phyloP scores from a whole-genome alignment of 1,140 invertebrate species.

The Pygmarrhopalites habei region DNA sequence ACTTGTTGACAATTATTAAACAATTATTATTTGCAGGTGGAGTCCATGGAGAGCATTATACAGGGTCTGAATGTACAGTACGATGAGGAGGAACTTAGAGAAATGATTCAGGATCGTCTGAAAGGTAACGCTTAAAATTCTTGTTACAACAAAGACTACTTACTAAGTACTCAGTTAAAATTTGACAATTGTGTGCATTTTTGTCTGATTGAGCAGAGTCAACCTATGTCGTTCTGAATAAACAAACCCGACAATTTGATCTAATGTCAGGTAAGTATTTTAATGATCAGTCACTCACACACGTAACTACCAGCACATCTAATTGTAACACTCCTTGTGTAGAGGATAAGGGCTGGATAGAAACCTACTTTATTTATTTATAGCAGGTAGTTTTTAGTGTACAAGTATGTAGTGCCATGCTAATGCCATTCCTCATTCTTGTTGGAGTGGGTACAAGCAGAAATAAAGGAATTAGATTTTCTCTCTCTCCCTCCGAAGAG shows the following conservation, averaged over 20 bases:
- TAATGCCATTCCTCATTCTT: background rate
- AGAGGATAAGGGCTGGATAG: background rate
- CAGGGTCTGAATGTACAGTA: background rate
- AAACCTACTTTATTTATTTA: background rate
- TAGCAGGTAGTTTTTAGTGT: background rate
- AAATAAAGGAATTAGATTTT: no score
- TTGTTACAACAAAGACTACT: background rate
- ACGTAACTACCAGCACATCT: no score
- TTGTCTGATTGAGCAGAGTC: no score
- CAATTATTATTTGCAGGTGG: no score
- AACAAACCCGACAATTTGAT: constrained; percentile 1
- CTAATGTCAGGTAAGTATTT: background rate
- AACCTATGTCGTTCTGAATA: constrained; percentile 4
- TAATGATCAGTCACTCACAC: background rate
- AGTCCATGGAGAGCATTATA: background rate
- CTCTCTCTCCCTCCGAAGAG: no score
- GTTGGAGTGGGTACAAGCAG: background rate
- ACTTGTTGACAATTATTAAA: no score
- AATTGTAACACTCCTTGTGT: background rate
- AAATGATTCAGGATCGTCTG: background rate
- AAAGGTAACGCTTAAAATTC: no score
- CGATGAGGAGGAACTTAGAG: background rate
- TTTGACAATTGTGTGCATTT: background rate
- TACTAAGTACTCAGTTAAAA: background rate
- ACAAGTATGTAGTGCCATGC: background rate